Evolutionary conservation across 53 echinoderm and acorn worm genomes (phyloP).

Genomic region (Apostichopus leukothele): DNA sequence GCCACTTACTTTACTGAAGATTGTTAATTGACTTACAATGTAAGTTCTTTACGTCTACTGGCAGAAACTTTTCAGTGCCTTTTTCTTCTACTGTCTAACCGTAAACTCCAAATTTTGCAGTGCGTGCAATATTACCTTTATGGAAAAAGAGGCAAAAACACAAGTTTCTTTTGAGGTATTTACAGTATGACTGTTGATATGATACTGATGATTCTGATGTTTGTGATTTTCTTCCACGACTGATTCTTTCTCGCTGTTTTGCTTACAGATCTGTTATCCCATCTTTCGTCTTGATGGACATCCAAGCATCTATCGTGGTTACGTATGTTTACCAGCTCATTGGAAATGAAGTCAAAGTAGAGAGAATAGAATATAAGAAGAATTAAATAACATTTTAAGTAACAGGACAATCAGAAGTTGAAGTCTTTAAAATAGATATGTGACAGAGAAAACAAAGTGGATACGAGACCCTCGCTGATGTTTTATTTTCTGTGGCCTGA

Average conservation of each 20-base stretch:
- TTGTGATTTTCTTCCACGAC: no score
- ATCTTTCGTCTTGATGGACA: conserved; percentile 97
- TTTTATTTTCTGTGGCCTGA: background rate
- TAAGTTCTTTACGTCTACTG: no score
- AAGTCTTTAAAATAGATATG: background rate
- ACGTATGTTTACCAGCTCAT: conserved; percentile 97
- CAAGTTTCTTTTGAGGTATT: no score
- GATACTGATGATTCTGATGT: no score
- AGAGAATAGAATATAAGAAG: conserved; percentile 99
- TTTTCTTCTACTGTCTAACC: no score
- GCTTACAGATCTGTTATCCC: conserved; percentile 71
- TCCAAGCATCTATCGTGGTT: conserved; percentile 98
- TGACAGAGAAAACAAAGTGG: background rate
- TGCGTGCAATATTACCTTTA: no score
- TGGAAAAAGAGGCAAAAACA: no score
- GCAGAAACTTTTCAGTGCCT: no score
- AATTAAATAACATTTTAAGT: conserved; percentile 45
- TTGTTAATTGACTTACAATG: no score
- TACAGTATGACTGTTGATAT: no score
- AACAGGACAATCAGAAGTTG: background rate
- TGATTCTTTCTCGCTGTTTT: background rate
- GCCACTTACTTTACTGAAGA: no score
- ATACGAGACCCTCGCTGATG: background rate
- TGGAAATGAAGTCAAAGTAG: conserved; percentile 98
- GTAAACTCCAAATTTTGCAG: no score